Evolutionary conservation across 2,888 invertebrate genomes (phyloP).

Genomic region (Dichetophora obliterata): DNA sequence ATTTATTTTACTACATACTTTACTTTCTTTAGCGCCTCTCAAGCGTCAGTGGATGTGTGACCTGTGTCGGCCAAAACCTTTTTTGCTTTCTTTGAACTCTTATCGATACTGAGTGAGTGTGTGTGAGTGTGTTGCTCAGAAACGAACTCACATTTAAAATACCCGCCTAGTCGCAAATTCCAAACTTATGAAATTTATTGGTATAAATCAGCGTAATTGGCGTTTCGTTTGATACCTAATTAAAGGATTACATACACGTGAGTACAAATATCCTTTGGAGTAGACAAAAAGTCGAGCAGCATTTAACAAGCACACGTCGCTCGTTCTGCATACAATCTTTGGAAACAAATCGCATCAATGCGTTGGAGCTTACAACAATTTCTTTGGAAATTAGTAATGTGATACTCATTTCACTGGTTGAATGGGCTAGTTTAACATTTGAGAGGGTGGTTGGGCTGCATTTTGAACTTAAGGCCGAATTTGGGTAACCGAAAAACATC

Average conservation of each 20-base stretch:
- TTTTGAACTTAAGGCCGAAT: not conserved
- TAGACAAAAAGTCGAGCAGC: not conserved
- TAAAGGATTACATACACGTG: constrained; percentile 39
- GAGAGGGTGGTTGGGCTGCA: not conserved
- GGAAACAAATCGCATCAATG: constrained; percentile 17
- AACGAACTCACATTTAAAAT: not conserved
- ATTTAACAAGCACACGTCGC: not conserved
- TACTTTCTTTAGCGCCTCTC: no score
- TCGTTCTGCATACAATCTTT: not conserved
- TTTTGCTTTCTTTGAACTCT: not conserved
- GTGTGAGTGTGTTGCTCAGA: not conserved
- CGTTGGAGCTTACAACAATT: not conserved
- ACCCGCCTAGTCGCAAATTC: not conserved
- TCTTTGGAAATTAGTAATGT: constrained; percentile 11
- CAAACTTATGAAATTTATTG: constrained; percentile 20
- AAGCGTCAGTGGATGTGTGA: no score
- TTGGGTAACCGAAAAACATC: not conserved
- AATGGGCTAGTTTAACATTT: not conserved
- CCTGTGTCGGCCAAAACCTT: no score
- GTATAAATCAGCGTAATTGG: constrained; percentile 38
- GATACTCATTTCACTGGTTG: not conserved
- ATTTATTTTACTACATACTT: no score
- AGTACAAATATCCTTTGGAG: not conserved
- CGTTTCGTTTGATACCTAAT: constrained; percentile 36
- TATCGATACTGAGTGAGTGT: not conserved